A percentile compares a stretch with the other conserved stretches of the same genome.
These are phyloP conservation scores for Drosophila bifasciata DNA, from an alignment of 1,140 invertebrate species.

Conservation along the genomic window DNA sequence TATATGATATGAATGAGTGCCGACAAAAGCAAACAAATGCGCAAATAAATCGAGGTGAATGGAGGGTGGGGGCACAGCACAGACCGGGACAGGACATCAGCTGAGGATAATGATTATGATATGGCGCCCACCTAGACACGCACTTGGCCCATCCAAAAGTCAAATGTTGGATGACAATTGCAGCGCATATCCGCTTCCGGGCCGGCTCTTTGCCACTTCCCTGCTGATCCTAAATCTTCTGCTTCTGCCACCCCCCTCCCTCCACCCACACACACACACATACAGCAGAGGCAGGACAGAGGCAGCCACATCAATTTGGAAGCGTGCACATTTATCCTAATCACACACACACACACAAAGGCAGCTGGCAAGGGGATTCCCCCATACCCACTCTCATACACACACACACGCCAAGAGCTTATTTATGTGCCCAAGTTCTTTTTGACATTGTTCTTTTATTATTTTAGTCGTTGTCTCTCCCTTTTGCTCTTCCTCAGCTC, in stretches of 20 bases:
- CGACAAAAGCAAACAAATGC: slow-evolving; percentile 58
- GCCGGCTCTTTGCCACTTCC: background rate
- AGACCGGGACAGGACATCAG: slow-evolving; percentile 21
- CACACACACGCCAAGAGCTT: slow-evolving; percentile 47
- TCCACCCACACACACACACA: slow-evolving; percentile 20
- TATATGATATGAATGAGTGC: slow-evolving; percentile 46
- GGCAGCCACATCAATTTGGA: slow-evolving; percentile 73
- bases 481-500: background rate
- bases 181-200: slow-evolving; percentile 80
- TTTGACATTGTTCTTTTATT: slow-evolving; percentile 77
- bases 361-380: too few species aligned
- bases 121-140: slow-evolving; percentile 58
- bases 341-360: slow-evolving; percentile 50
- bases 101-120: slow-evolving; percentile 50
- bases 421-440: slow-evolving; percentile 78
- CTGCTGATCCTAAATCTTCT: background rate
- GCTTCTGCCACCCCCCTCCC: background rate
- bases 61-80: background rate
- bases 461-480: slow-evolving; percentile 68
- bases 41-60: slow-evolving; percentile 60
- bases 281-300: background rate
- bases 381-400: too few species aligned
- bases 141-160: slow-evolving; percentile 40
- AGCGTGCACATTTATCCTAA: slow-evolving; percentile 80
- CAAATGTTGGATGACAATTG: slow-evolving; percentile 73